A percentile compares a stretch with the other conserved stretches of the same genome.
Evolutionary conservation across 2,797 vertebrate genomes (phyloP).

Genomic region (Taeniopygia guttata): DNA sequence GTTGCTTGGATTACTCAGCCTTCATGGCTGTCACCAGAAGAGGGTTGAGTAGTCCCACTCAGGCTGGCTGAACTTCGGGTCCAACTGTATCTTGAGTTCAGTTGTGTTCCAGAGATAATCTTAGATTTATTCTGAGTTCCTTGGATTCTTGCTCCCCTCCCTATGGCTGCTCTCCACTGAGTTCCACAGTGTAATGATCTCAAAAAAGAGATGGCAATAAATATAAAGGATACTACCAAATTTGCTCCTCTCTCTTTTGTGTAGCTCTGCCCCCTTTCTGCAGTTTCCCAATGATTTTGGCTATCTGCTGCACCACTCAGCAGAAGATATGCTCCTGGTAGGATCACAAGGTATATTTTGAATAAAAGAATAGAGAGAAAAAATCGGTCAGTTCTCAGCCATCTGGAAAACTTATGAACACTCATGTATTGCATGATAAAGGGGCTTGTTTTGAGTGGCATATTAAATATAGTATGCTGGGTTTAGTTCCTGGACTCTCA

Average conservation of each 20-base stretch:
- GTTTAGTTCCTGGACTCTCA: slow-evolving; percentile 51
- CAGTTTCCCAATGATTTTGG: slow-evolving; percentile 62
- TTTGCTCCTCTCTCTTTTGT: slow-evolving; percentile 60
- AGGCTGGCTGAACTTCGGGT: not conserved
- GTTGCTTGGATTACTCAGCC: not conserved
- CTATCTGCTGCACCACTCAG: slow-evolving; percentile 60
- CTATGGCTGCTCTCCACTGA: not conserved
- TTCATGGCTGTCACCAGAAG: not conserved
- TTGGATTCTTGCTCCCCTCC: not conserved
- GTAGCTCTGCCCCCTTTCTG: slow-evolving; percentile 63
- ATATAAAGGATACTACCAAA: slow-evolving; percentile 50
- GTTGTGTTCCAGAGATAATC: not conserved
- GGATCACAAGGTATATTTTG: slow-evolving; percentile 61
- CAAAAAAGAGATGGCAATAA: slow-evolving; percentile 21
- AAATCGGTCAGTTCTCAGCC: slow-evolving; percentile 51
- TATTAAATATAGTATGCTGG: slow-evolving; percentile 73
- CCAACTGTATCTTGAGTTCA: not conserved
- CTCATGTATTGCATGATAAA: slow-evolving; percentile 48
- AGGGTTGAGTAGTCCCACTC: not conserved
- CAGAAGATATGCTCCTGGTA: slow-evolving; percentile 45
- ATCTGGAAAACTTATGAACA: slow-evolving; percentile 60
- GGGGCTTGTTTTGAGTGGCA: slow-evolving; percentile 72
- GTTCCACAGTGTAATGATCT: not conserved
- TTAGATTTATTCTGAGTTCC: not conserved
- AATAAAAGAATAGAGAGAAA: slow-evolving; percentile 51